Percentiles rank a stretch among this genome's conserved stretches.
Evolutionary conservation across 1,140 invertebrate species (phyloP).

Genomic region (Tetragnatha versicolor): DNA sequence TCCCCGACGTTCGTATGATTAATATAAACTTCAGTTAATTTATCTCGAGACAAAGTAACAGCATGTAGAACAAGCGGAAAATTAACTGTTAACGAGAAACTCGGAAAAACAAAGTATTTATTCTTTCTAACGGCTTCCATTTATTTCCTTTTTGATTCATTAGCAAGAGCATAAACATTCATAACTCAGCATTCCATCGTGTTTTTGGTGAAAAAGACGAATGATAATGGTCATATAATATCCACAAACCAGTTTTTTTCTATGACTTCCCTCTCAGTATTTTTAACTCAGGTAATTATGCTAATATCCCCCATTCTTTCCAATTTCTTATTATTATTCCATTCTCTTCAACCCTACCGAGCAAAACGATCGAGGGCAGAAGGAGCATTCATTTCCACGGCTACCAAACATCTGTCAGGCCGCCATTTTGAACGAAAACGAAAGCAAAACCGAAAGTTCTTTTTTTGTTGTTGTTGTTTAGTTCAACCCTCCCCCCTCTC

Average conservation of each 20-base stretch:
- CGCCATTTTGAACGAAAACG: background rate
- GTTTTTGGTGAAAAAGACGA: background rate
- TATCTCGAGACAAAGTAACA: no score
- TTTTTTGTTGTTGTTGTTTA: no score
- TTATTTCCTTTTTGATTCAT: background rate
- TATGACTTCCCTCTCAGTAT: no score
- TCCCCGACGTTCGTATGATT: no score
- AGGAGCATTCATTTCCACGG: conserved; percentile 11
- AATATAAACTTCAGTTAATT: no score
- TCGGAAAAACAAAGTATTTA: no score
- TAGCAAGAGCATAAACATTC: conserved; percentile 7
- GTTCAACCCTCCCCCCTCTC: conserved; percentile 5
- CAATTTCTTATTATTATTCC: background rate
- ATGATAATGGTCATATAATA: conserved; percentile 6
- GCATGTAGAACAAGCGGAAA: no score
- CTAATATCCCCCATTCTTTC: conserved; percentile 9
- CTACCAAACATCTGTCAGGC: conserved; percentile 42
- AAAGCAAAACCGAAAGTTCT: conserved; percentile 32
- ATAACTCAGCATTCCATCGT: background rate
- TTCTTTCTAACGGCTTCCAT: background rate
- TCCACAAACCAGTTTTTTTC: background rate
- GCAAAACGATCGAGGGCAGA: conserved; percentile 8
- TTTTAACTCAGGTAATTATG: conserved; percentile 12
- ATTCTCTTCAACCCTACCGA: conserved; percentile 2
- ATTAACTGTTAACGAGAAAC: no score